Percentiles rank a stretch among this genome's conserved stretches.
Conservation (phyloP, 2,797 vertebrate genomes). For the Enteromius trimaculatus region DNA sequence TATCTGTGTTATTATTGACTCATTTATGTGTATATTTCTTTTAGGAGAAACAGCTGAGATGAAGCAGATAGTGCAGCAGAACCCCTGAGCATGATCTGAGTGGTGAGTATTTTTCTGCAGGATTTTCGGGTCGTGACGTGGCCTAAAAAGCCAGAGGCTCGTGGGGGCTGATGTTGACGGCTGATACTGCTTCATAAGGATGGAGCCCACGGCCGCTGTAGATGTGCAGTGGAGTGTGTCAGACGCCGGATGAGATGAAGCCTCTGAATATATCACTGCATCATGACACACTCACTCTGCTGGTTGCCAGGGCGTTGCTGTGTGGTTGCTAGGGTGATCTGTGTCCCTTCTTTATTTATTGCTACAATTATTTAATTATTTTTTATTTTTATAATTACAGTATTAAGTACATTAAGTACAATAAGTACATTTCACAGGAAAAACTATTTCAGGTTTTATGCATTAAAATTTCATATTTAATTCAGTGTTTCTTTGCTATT, state of each 20-base stretch:
- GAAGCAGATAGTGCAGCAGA: background rate
- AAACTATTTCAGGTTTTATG: background rate
- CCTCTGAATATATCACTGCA: background rate
- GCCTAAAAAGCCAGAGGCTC: background rate
- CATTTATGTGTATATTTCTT: background rate
- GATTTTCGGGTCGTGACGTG: background rate
- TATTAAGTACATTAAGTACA: too few relatives aligned
- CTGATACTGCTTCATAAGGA: background rate
- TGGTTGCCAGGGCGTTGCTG: background rate
- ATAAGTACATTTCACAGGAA: background rate
- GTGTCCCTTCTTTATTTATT: too few relatives aligned
- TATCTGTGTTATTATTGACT: background rate
- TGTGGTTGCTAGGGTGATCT: background rate
- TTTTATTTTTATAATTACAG: background rate
- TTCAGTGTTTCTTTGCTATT: background rate
- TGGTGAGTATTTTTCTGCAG: background rate
- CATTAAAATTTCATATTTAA: background rate
- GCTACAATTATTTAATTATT: too few relatives aligned
- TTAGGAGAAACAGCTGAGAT: background rate
- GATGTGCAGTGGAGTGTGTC: constrained; percentile 23
- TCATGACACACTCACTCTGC: background rate
- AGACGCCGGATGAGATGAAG: background rate
- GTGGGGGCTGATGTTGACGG: background rate
- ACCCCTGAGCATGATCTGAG: background rate
- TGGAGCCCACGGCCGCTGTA: constrained; percentile 1